phyloP scores from a whole-genome alignment of 2,888 invertebrate genomes.

The Rhaphigaster nebulosa region DNA sequence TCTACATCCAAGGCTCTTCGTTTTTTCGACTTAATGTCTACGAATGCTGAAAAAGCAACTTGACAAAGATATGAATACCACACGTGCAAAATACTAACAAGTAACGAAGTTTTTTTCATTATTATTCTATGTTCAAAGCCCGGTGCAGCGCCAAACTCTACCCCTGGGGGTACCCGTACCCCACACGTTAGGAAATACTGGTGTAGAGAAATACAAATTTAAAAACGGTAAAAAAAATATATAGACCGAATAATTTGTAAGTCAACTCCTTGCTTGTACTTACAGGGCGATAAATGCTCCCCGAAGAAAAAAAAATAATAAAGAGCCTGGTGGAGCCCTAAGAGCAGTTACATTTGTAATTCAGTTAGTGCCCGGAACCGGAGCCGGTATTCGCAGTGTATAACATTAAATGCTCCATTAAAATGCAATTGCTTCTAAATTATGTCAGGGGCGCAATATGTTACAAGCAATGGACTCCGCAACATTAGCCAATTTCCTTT shows the following conservation, averaged over 20 bases:
- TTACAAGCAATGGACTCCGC: not conserved
- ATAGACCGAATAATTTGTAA: not conserved
- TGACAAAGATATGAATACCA: too few species aligned
- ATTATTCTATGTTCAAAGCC: too few species aligned
- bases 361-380: not conserved
- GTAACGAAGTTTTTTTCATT: too few species aligned
- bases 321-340: not conserved
- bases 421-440: constrained; percentile 23
- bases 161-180: too few species aligned
- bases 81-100: too few species aligned
- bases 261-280: not conserved
- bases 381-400: not conserved
- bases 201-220: not conserved
- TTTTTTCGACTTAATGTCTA: too few species aligned
- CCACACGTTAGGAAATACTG: too few species aligned
- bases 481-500: not conserved
- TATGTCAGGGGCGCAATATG: not conserved
- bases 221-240: not conserved
- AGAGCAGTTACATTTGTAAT: constrained; percentile 2
- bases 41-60: too few species aligned
- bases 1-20: too few species aligned
- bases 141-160: too few species aligned
- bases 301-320: not conserved
- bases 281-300: not conserved
- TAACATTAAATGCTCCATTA: constrained; percentile 16